phyloP scores from a whole-genome alignment of 2,888 invertebrate species.

The Drosophila borborema region DNA sequence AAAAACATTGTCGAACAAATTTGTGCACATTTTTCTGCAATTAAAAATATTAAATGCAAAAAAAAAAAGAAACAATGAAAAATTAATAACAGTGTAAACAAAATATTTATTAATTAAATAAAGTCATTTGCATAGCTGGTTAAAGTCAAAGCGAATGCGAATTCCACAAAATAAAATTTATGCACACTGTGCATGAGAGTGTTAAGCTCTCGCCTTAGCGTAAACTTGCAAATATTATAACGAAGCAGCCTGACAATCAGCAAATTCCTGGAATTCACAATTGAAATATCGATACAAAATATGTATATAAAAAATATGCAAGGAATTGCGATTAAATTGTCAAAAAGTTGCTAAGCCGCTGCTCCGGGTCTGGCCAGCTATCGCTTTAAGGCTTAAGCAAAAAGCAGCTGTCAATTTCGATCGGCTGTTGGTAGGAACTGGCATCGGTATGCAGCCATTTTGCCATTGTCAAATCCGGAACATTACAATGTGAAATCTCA shows the following conservation, averaged over 20 bases:
- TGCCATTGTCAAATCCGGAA: conserved; percentile 36
- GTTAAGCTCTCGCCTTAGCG: background rate
- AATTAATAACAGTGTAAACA: conserved; percentile 7
- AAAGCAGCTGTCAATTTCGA: conserved; percentile 45
- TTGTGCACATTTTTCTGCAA: conserved; percentile 7
- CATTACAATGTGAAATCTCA: conserved; percentile 37
- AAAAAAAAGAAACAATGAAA: conserved; percentile 21
- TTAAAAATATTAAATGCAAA: conserved; percentile 16
- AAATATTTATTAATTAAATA: conserved; percentile 33
- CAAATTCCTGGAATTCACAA: conserved; percentile 13
- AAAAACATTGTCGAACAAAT: conserved; percentile 16
- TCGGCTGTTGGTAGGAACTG: conserved; percentile 7
- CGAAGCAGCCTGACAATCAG: background rate
- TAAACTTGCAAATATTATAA: background rate
- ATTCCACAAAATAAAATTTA: background rate
- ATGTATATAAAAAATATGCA: background rate
- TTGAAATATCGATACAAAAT: conserved; percentile 15
- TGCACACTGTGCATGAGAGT: background rate
- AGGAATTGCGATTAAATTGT: conserved; percentile 30
- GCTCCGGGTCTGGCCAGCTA: background rate
- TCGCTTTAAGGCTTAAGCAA: conserved; percentile 21
- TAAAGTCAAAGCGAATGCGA: conserved; percentile 12
- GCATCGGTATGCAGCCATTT: conserved; percentile 31
- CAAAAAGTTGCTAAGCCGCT: background rate
- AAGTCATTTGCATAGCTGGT: conserved; percentile 4